Evolutionary conservation across 2,113 vertebrate genomes (phyloP), one percentile per base, ranked within the genome.

Genomic region (Pelmatolapia mariae): DNA sequence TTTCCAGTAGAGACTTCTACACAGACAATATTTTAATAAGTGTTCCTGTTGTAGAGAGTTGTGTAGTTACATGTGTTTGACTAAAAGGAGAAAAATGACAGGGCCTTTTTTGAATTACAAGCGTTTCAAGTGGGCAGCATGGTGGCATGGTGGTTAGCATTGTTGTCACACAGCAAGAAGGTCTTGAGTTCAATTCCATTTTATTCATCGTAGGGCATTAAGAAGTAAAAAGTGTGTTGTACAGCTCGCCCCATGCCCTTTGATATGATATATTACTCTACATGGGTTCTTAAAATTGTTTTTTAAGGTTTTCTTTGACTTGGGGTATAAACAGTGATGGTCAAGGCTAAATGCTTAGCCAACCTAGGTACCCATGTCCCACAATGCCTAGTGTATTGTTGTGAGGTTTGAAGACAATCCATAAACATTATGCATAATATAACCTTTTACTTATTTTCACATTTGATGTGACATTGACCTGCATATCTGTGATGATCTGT

Each of bases 181-280:
- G 26, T 59, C 57, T 59, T 29, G 26, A 59, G 56, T 59, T 59
- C 56, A 59, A 59, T 59, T 59, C 13, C 31, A 31, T 31, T 31
- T 31, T 31, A 31, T 31, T 31, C 31, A 31, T 31, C 31, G 2
- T 31, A 31, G 31, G 31, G 31, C 31, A 29, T 57, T 57, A 29
- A 5, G 56, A 29, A 57, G 24, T 16, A 57, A 57, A 57, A 57
- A 8, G 56, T 3, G 56, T 57, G 24, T 57, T 57, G 0, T 57
- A 9, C 24, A 57, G 56, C 15, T 57, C 0, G 0, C 24, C 24
- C 31, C 16, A 16, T 0, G 4, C 24, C 56, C 13, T 57, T 57
- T 57, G 56, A 57, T 57, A 26, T 26, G 4, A 56, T 57, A 26
- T 57, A 15, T 57, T 57, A 1, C 0, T 57, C 56, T 57, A 57